Evolutionary conservation across 2,113 vertebrate species (phyloP).

Genomic region (Indicator indicator): DNA sequence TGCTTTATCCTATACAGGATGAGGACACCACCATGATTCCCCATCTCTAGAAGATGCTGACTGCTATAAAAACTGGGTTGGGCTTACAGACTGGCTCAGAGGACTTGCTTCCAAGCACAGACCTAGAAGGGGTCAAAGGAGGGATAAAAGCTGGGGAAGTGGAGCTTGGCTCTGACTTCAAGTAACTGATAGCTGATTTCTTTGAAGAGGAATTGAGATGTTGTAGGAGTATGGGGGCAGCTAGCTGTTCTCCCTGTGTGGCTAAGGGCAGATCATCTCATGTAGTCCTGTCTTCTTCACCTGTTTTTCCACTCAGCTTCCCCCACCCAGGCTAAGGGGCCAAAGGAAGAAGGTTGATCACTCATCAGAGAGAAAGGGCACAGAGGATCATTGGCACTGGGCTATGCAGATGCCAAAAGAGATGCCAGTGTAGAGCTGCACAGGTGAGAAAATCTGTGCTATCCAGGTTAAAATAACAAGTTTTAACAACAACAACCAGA

Average conservation of each 20-base stretch:
- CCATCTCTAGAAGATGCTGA: background rate
- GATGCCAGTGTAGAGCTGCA: too few relatives aligned
- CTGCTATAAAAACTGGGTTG: background rate
- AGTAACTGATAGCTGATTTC: background rate
- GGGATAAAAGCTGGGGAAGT: background rate
- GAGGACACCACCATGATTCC: background rate
- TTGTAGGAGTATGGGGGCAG: background rate
- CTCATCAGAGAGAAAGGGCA: background rate
- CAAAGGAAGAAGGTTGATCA: background rate
- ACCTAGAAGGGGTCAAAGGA: background rate
- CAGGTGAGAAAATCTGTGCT: too few relatives aligned
- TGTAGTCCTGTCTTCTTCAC: background rate
- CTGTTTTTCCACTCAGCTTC: background rate
- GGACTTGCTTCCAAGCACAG: background rate
- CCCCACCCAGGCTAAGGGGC: rapidly evolving
- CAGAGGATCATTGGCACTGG: background rate
- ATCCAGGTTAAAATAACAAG: too few relatives aligned
- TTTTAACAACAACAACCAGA: too few relatives aligned
- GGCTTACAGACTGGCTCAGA: background rate
- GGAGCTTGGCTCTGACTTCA: background rate
- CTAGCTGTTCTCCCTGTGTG: background rate
- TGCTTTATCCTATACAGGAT: background rate
- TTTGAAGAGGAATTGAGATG: background rate
- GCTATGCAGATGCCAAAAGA: background rate
- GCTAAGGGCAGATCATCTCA: background rate